Percentiles rank a stretch among this genome's conserved stretches.
phyloP scores from a whole-genome alignment of 2,888 invertebrate genomes.

The Lordiphosa andalusiaca region DNA sequence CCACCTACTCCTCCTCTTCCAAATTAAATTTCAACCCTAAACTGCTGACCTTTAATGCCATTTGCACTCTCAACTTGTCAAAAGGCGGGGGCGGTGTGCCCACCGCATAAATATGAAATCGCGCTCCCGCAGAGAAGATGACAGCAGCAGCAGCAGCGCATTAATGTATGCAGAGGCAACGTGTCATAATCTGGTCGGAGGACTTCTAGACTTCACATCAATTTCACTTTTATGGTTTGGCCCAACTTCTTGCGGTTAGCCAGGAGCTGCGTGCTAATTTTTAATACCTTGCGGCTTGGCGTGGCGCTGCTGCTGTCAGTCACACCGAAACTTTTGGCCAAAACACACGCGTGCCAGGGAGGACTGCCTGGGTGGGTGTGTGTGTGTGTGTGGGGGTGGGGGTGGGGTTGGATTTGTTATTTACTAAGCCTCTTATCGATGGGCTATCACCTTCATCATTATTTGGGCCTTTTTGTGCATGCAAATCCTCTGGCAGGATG shows the following conservation, averaged over 20 bases:
- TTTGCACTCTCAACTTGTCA: too few species aligned
- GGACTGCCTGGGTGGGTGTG: background rate
- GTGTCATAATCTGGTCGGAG: conserved; percentile 33
- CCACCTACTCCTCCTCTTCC: too few species aligned
- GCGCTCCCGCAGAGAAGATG: background rate
- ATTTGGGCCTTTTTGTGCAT: conserved; percentile 11
- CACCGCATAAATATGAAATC: too few species aligned
- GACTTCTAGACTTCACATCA: conserved; percentile 16
- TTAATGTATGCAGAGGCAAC: conserved; percentile 15
- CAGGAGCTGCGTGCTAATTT: conserved; percentile 12
- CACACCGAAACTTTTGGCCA: conserved; percentile 1
- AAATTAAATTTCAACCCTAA: too few species aligned
- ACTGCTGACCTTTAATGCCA: too few species aligned
- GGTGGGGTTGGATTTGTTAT: background rate
- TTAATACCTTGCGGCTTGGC: conserved; percentile 9
- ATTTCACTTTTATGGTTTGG: conserved; percentile 43
- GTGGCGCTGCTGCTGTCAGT: conserved; percentile 5
- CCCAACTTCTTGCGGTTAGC: conserved; percentile 15
- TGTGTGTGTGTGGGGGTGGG: background rate
- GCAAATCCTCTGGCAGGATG: conserved; percentile 13
- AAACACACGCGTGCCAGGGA: background rate
- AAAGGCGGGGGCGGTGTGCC: too few species aligned
- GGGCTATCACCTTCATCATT: conserved; percentile 10
- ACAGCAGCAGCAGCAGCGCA: conserved; percentile 5
- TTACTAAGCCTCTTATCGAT: conserved; percentile 14